These are phyloP conservation scores for Champsocephalus esox DNA, from an alignment of 2,797 vertebrate species.

Conservation along the genomic window DNA sequence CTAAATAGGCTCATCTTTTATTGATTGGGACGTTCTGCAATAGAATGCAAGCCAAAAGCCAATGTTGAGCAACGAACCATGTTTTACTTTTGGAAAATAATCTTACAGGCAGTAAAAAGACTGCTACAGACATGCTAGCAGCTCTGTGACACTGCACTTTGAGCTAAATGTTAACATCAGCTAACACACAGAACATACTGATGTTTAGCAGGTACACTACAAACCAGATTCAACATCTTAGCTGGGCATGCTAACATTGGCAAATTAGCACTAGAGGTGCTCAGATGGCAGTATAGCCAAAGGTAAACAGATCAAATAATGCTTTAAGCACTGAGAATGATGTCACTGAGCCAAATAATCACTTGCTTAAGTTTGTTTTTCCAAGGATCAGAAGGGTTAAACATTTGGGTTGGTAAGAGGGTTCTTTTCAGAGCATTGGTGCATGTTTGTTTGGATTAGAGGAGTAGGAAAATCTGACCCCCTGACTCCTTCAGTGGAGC, in stretches of 20 bases:
- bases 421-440: slow-evolving; percentile 10
- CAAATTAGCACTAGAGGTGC: too few relatives aligned
- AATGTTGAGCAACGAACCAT: background rate
- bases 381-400: slow-evolving; percentile 32
- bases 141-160: background rate
- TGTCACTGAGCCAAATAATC: slow-evolving; percentile 10
- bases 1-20: background rate
- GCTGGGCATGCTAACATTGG: background rate
- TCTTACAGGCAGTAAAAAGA: background rate
- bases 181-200: background rate
- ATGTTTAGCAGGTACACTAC: background rate
- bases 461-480: slow-evolving; percentile 67
- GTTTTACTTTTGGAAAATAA: slow-evolving; percentile 4
- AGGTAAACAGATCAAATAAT: too few relatives aligned
- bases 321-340: background rate
- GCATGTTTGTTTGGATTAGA: slow-evolving; percentile 63
- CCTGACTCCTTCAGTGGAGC: slow-evolving; percentile 26
- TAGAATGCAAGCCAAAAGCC: background rate
- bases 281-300: background rate
- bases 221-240: background rate
- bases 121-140: background rate
- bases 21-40: background rate
- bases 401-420: slow-evolving; percentile 23
- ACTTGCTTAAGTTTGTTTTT: slow-evolving; percentile 6
- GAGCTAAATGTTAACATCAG: background rate